Percentiles rank a stretch among this genome's conserved stretches.
Evolutionary conservation across 2,888 invertebrate genomes (phyloP).

Genomic region (Salticus scenicus): DNA sequence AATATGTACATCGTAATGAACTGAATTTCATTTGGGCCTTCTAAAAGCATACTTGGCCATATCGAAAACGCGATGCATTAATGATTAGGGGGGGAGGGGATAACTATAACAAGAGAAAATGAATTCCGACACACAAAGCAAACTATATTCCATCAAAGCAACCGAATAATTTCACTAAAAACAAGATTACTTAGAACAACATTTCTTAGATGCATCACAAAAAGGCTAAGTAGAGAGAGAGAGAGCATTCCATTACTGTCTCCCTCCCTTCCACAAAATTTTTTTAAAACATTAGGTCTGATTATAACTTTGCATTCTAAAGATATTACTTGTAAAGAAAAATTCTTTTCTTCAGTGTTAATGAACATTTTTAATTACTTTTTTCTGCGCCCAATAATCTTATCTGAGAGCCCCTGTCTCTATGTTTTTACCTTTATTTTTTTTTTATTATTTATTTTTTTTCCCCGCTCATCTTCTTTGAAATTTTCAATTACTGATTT

Average conservation of each 20-base stretch:
- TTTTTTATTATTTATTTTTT: slow-evolving; percentile 24
- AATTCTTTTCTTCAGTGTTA: slow-evolving; percentile 56
- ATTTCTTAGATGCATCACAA: slow-evolving; percentile 48
- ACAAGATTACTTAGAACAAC: slow-evolving; percentile 52
- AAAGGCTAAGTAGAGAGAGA: slow-evolving; percentile 45
- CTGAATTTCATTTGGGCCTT: neutral
- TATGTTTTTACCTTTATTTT: neutral
- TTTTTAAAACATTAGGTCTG: slow-evolving; percentile 19
- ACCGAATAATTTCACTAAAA: slow-evolving; percentile 22
- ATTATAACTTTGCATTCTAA: slow-evolving; percentile 29
- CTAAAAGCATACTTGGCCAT: neutral
- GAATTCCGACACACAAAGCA: slow-evolving; percentile 35
- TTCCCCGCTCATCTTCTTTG: slow-evolving; percentile 38
- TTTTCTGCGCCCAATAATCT: slow-evolving; percentile 50
- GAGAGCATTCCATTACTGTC: slow-evolving; percentile 18
- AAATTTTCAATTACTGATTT: slow-evolving; percentile 69
- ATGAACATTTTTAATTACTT: slow-evolving; percentile 70
- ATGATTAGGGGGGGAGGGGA: neutral
- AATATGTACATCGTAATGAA: neutral
- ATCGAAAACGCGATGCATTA: neutral
- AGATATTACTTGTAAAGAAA: slow-evolving; percentile 21
- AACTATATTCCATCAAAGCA: slow-evolving; percentile 19
- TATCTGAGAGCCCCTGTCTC: slow-evolving; percentile 35
- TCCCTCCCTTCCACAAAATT: neutral
- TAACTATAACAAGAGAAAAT: slow-evolving; percentile 22